Percentiles rank a stretch among this genome's conserved stretches.
These are phyloP conservation scores for Perca fluviatilis DNA, from an alignment of 2,113 vertebrate genomes.

Conservation along the genomic window DNA sequence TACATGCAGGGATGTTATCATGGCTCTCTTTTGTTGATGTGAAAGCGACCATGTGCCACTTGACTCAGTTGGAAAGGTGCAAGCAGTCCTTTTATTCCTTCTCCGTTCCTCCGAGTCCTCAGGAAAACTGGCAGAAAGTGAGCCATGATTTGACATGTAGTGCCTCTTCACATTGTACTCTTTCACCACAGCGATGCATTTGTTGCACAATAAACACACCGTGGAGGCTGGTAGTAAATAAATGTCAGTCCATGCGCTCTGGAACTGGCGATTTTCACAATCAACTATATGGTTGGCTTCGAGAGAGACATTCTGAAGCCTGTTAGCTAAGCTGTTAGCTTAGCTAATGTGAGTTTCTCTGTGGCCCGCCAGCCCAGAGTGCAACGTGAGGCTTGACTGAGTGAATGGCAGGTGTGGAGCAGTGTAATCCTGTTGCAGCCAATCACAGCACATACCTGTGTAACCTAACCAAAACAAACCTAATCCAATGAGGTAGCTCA, in stretches of 20 bases:
- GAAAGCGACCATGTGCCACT: background rate
- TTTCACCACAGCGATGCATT: background rate
- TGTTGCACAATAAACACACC: background rate
- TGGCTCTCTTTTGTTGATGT: background rate
- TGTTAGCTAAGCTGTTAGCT: background rate
- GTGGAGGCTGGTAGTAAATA: background rate
- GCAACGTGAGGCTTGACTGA: background rate
- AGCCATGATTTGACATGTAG: background rate
- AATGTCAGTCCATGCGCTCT: background rate
- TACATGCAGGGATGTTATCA: background rate
- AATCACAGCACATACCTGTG: background rate
- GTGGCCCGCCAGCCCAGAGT: background rate
- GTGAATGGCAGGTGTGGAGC: background rate
- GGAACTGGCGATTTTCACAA: background rate
- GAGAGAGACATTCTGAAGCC: background rate
- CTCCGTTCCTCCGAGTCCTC: background rate
- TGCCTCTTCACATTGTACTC: background rate
- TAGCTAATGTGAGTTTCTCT: background rate
- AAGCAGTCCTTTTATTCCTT: background rate
- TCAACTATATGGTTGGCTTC: background rate
- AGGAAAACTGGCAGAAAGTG: background rate
- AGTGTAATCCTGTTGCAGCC: background rate
- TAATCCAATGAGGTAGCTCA: no score
- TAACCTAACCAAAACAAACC: no score
- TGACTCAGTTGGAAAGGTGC: background rate